These are phyloP conservation scores for Carapus acus DNA, from an alignment of 2,797 vertebrate species.

Conservation along the genomic window DNA sequence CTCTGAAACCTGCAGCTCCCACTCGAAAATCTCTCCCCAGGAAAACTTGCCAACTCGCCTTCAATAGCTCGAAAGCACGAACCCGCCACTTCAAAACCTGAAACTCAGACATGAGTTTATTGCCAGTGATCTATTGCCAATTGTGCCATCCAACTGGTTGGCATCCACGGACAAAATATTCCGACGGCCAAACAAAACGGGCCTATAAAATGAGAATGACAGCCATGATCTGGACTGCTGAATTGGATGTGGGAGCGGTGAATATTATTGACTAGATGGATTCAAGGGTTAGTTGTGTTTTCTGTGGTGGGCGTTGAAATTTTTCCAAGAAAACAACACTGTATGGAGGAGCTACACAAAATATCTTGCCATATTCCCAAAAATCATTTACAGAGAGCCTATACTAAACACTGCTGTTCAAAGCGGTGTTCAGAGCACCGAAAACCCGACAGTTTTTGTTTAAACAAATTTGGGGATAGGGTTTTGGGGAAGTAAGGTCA, in stretches of 20 bases:
- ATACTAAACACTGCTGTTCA: conserved; percentile 12
- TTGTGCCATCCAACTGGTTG: background rate
- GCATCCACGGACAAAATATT: background rate
- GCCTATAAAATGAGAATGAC: background rate
- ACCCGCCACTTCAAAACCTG: background rate
- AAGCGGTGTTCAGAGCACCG: conserved; percentile 18
- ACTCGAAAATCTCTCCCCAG: background rate
- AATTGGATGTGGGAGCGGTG: too few relatives aligned
- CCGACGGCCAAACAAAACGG: too few relatives aligned
- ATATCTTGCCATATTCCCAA: conserved; percentile 11
- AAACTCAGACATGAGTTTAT: too few relatives aligned
- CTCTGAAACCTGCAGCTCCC: background rate
- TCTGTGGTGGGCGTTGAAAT: background rate
- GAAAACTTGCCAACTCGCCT: background rate
- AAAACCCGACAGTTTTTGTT: conserved; percentile 21
- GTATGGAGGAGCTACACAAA: background rate
- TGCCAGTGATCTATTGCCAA: too few relatives aligned
- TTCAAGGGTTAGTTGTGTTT: background rate
- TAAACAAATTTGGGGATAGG: conserved; percentile 30
- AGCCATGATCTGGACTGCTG: too few relatives aligned
- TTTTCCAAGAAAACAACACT: background rate
- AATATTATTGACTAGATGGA: too few relatives aligned
- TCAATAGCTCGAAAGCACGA: background rate
- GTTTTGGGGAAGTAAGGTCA: conserved; percentile 47
- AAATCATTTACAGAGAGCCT: conserved; percentile 19